A percentile compares a stretch with the other conserved stretches of the same genome.
phyloP scores from a whole-genome alignment of 2,797 vertebrate species.

The Toxotes lorentzi region DNA sequence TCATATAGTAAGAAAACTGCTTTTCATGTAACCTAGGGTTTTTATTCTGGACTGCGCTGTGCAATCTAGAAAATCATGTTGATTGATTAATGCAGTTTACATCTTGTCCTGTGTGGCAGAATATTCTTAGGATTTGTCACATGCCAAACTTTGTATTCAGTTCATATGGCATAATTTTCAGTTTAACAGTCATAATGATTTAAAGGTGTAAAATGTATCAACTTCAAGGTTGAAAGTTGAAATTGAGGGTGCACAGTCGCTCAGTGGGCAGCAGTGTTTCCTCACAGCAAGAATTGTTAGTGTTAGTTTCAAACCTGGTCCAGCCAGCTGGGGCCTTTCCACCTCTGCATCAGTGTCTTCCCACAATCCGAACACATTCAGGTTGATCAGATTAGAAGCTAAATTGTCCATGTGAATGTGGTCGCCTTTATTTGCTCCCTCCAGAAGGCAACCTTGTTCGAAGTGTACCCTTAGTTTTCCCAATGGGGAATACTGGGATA shows the following conservation, averaged over 20 bases:
- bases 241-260: neutral
- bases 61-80: neutral
- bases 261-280: neutral
- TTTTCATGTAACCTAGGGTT: neutral
- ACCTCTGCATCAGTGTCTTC: neutral
- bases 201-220: neutral
- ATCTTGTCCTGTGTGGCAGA: neutral
- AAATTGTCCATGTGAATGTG: constrained; percentile 1
- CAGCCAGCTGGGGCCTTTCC: neutral
- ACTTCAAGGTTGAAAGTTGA: neutral
- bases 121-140: neutral
- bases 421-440: neutral
- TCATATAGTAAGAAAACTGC: neutral
- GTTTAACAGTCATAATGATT: neutral
- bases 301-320: constrained; percentile 1
- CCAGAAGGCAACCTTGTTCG: neutral
- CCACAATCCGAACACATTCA: neutral
- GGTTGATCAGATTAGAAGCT: neutral
- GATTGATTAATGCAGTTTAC: neutral
- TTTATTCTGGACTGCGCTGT: neutral
- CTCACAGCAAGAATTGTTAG: neutral
- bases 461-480: no score
- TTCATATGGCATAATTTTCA: neutral
- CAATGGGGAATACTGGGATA: no score
- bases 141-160: neutral